These are phyloP conservation scores for Diglossa cyanea DNA, from an alignment of 2,797 vertebrate species.

Conservation along the genomic window DNA sequence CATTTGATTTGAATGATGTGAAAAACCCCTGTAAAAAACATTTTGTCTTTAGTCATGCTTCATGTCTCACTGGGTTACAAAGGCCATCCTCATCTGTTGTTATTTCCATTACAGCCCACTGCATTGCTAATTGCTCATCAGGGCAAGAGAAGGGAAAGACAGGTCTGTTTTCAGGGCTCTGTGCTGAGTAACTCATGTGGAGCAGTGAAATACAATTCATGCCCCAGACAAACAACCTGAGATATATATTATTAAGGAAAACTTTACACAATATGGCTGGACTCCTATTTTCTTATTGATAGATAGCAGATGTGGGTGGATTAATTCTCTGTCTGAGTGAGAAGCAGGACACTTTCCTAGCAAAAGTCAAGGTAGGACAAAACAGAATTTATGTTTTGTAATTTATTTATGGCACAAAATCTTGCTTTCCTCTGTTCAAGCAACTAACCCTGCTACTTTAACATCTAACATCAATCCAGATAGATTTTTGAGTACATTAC, in stretches of 20 bases:
- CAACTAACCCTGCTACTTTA: background rate
- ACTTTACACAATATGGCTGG: background rate
- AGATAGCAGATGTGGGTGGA: background rate
- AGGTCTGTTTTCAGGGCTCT: background rate
- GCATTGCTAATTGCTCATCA: background rate
- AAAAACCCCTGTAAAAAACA: background rate
- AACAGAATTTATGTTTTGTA: background rate
- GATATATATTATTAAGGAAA: background rate
- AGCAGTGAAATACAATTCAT: background rate
- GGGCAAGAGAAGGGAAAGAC: background rate
- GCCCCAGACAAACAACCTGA: background rate
- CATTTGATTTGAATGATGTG: background rate
- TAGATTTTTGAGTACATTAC: background rate
- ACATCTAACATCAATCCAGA: background rate
- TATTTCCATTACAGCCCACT: background rate
- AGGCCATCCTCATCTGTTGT: background rate
- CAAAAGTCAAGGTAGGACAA: background rate
- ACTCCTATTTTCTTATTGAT: background rate
- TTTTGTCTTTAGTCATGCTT: background rate
- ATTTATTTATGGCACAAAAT: background rate
- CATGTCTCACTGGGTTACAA: background rate
- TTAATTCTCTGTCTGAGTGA: background rate
- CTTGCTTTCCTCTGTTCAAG: background rate
- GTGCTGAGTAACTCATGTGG: background rate
- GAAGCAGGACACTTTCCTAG: background rate